Conservation (phyloP, 2,113 vertebrate species). For the Axis porcinus region DNA sequence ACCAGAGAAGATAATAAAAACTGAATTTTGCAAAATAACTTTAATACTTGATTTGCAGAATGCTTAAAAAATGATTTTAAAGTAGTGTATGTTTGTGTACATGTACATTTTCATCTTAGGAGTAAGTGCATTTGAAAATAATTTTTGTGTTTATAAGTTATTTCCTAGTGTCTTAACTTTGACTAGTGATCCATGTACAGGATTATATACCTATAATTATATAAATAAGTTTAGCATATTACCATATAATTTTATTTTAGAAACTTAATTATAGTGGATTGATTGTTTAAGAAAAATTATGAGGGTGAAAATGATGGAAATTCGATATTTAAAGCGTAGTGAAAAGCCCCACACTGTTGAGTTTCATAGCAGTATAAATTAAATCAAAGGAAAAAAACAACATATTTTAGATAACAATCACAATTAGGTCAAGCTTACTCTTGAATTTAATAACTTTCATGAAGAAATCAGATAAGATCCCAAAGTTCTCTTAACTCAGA, state of each 20-base stretch:
- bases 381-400: background rate
- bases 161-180: background rate
- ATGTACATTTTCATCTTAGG: background rate
- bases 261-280: constrained; percentile 1
- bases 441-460: background rate
- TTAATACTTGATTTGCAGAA: background rate
- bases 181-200: background rate
- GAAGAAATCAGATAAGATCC: background rate
- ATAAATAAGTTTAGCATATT: background rate
- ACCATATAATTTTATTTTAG: background rate
- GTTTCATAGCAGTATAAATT: background rate
- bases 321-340: background rate
- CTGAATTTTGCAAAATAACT: background rate
- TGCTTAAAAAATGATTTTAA: background rate
- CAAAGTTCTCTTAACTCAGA: background rate
- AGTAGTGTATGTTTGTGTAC: background rate
- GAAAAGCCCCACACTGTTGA: background rate
- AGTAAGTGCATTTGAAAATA: background rate
- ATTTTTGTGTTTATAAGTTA: background rate
- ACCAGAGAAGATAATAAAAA: background rate
- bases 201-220: background rate
- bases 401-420: background rate
- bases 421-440: background rate
- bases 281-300: background rate
- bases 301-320: background rate